phyloP scores from a whole-genome alignment of 2,797 vertebrate genomes.

The Eospalax fontanierii region DNA sequence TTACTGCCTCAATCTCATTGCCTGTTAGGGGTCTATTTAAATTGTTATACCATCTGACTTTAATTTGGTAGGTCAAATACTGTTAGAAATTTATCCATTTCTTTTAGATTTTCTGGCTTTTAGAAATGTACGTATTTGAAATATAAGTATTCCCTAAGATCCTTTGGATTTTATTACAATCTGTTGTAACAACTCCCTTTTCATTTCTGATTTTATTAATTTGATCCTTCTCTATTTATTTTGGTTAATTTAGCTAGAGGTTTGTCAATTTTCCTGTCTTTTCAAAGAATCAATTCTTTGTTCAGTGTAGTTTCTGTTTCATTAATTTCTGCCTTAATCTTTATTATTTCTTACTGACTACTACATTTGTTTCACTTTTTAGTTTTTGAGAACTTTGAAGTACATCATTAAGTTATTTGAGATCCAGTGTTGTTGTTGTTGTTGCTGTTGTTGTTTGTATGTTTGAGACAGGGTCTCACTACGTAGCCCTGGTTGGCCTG shows the following conservation, averaged over 20 bases:
- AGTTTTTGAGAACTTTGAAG: background rate
- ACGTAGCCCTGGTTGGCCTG: no score
- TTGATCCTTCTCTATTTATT: background rate
- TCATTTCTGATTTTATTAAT: background rate
- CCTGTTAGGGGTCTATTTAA: background rate
- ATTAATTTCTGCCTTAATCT: background rate
- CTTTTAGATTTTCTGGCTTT: background rate
- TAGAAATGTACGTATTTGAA: background rate
- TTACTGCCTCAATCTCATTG: background rate
- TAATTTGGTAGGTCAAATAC: background rate
- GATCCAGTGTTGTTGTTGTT: background rate
- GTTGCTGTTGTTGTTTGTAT: no score
- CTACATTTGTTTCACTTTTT: background rate
- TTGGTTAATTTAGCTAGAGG: background rate
- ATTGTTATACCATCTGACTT: background rate
- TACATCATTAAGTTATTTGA: background rate
- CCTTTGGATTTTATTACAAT: background rate
- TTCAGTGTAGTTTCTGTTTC: background rate
- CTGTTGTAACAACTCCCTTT: background rate
- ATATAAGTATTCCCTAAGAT: background rate
- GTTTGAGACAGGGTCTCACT: no score
- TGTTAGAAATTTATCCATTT: background rate
- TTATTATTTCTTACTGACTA: background rate
- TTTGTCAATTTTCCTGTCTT: background rate
- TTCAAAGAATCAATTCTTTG: background rate